Conservation (phyloP, 2,113 vertebrate genomes). For the Caranx ignobilis region DNA sequence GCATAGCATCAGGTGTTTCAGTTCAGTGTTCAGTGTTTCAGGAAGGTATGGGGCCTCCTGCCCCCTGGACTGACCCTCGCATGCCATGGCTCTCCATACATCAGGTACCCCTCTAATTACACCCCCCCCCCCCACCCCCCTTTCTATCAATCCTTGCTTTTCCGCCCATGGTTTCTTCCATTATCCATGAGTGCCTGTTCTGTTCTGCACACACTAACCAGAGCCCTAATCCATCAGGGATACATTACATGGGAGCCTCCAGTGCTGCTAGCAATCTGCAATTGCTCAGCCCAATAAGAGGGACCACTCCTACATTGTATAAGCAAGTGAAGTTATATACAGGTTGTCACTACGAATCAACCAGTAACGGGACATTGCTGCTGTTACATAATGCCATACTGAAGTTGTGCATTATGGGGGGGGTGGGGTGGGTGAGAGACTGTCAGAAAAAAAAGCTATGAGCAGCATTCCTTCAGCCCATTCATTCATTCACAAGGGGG, state of each 20-base stretch:
- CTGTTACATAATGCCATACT: slow-evolving; percentile 38
- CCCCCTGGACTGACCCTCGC: slow-evolving; percentile 68
- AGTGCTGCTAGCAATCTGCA: slow-evolving; percentile 49
- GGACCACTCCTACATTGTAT: slow-evolving; percentile 44
- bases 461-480: slow-evolving; percentile 67
- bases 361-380: slow-evolving; percentile 38
- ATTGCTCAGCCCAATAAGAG: slow-evolving; percentile 54
- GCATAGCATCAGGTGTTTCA: slow-evolving; percentile 75
- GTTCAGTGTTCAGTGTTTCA: slow-evolving; percentile 43
- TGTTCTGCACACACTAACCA: slow-evolving; percentile 72
- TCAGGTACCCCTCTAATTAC: slow-evolving; percentile 78
- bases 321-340: slow-evolving; percentile 70
- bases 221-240: slow-evolving; percentile 72
- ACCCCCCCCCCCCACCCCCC: slow-evolving; percentile 14
- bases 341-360: slow-evolving; percentile 58
- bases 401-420: slow-evolving; percentile 1
- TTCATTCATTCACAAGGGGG: slow-evolving; percentile 68
- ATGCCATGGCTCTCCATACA: slow-evolving; percentile 70
- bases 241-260: slow-evolving; percentile 70
- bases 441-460: slow-evolving; percentile 54
- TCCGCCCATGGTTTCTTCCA: slow-evolving; percentile 70
- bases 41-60: slow-evolving; percentile 63
- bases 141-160: slow-evolving; percentile 55
- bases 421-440: slow-evolving; percentile 25
- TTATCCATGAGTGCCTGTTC: slow-evolving; percentile 71